Evolutionary conservation across 2,113 vertebrate genomes (phyloP), one percentile per base, ranked within the genome.

Genomic region (Chaetodon trifascialis): DNA sequence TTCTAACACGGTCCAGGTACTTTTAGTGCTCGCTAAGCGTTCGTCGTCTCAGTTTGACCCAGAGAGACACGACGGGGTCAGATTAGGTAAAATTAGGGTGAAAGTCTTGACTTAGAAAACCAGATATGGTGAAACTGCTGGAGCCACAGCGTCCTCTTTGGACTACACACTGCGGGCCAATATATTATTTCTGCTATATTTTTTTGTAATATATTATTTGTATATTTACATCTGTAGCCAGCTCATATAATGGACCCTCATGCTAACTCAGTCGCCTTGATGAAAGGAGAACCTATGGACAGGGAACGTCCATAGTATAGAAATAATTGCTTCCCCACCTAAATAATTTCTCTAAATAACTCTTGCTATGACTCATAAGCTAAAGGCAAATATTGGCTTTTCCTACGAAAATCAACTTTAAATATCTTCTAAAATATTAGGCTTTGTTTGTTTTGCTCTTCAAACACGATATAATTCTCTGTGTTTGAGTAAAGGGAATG

Each of bases 341-440:
- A 64, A 79, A 79, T 66, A 76, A 42, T n/a, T 82, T 76, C 46
- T 82, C 36, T 86, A 21, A 85, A 84, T 86, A 83, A 71, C 69
- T 85, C 60, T 85, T 73, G 62, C 52, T 76, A 58, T 67, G 40
- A 74, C 47, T 72, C 21, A 55, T 55, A 36, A 69, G 49, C 79
- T 90, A 74, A 93, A 95, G 92, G 93, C 93, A 95, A 89, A 93
- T 90, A 85, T 88, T 80, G 93, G 90, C 86, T 88, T 92, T 77
- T 88, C 49, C 60, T 87, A 84, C 74, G 70, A 86, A 88, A 87
- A 86, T 89, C 49, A 54, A 76, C 56, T 85, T 84, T 76, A 68
- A 86, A 88, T 66, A 64, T 81, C 58, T 72, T 73, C 55, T 85
- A 86, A 79, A 88, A 65, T 91, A 77, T 73, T 74, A 51, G 80